phyloP scores from a whole-genome alignment of 2,888 invertebrate genomes.

The Ischnura elegans region DNA sequence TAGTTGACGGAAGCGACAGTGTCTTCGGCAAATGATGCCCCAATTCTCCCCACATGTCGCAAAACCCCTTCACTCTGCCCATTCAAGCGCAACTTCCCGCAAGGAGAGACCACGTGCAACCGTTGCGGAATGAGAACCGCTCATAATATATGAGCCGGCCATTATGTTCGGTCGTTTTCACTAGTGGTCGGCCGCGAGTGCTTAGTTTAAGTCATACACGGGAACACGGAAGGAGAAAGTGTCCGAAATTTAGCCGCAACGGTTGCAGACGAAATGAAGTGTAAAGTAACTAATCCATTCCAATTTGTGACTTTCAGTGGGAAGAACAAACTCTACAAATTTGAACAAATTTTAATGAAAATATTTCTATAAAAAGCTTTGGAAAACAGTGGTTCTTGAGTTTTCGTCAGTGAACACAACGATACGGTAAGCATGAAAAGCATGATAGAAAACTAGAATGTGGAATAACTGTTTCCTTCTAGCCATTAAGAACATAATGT shows the following conservation, averaged over 20 bases:
- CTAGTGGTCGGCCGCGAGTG: background rate
- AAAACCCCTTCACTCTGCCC: background rate
- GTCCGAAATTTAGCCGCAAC: background rate
- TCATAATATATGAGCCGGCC: background rate
- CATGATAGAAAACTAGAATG: too few relatives aligned
- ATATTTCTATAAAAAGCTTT: too few relatives aligned
- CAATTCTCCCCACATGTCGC: background rate
- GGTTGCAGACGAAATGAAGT: background rate
- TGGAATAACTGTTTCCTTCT: too few relatives aligned
- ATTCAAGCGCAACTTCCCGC: background rate
- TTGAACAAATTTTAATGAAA: too few relatives aligned
- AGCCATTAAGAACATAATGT: too few relatives aligned
- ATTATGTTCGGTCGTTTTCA: background rate
- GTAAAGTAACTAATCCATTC: background rate
- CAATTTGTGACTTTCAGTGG: background rate
- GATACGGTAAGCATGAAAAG: too few relatives aligned
- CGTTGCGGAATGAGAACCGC: background rate
- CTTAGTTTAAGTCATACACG: background rate
- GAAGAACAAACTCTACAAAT: too few relatives aligned
- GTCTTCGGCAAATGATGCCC: background rate
- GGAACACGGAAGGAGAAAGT: background rate
- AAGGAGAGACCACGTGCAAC: background rate
- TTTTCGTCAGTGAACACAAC: too few relatives aligned
- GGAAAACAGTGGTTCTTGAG: too few relatives aligned
- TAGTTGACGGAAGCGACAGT: background rate